Conservation (phyloP, 2,113 vertebrate species). For the Neolamprologus tretocephalus region DNA sequence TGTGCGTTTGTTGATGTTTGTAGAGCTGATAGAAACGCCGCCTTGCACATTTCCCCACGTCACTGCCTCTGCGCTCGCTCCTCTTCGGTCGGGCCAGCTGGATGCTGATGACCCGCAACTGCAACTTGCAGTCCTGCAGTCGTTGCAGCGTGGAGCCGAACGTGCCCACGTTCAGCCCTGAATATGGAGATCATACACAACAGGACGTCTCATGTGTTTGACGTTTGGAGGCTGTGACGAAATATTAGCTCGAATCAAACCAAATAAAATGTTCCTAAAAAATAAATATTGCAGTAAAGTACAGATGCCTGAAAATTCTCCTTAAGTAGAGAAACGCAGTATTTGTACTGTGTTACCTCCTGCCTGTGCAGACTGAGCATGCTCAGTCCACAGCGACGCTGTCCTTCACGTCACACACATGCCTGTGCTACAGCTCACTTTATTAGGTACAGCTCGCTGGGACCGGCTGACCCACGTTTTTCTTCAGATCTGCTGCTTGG, state of each 20-base stretch:
- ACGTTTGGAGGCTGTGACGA: background rate
- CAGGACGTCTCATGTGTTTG: background rate
- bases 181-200: rapidly evolving
- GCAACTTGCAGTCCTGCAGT: background rate
- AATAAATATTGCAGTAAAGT: background rate
- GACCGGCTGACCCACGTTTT: background rate
- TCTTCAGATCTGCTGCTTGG: background rate
- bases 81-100: background rate
- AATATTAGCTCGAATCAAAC: background rate
- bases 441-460: background rate
- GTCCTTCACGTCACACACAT: rapidly evolving
- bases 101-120: background rate
- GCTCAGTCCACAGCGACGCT: background rate
- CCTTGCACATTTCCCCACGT: background rate
- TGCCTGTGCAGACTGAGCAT: background rate
- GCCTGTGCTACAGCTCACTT: background rate
- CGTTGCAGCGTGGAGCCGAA: background rate
- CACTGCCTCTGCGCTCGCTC: background rate
- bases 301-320: background rate
- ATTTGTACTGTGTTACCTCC: background rate
- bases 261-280: background rate
- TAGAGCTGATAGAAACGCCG: background rate
- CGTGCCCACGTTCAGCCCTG: background rate
- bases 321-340: background rate
- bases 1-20: background rate